phyloP scores from a whole-genome alignment of 2,113 vertebrate genomes.

The Heliornis fulica region DNA sequence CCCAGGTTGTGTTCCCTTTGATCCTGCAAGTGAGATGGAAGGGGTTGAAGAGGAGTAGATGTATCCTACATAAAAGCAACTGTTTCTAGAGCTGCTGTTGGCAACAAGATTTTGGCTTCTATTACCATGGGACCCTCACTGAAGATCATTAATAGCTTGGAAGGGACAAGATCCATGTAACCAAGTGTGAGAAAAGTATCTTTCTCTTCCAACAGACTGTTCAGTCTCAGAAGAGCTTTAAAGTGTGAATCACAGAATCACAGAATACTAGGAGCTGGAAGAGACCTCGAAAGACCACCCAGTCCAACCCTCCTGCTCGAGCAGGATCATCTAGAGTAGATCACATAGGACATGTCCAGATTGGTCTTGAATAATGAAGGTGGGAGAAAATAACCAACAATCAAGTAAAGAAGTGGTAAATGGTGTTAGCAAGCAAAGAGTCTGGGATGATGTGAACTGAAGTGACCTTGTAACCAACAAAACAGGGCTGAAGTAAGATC shows the following conservation, averaged over 20 bases:
- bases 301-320: no score
- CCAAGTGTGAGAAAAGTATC: not conserved
- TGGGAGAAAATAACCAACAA: not conserved
- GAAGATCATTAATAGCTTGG: not conserved
- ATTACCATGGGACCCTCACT: not conserved
- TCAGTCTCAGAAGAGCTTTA: not conserved
- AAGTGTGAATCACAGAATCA: no score
- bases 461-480: not conserved
- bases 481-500: not conserved
- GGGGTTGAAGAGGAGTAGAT: not conserved
- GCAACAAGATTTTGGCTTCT: not conserved
- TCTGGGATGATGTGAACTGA: not conserved
- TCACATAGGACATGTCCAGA: no score
- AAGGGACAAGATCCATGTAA: not conserved
- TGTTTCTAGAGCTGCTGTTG: not conserved
- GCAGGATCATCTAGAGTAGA: no score
- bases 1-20: not conserved
- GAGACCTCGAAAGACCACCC: no score
- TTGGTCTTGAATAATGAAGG: not conserved
- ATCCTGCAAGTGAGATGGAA: not conserved
- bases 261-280: no score
- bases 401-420: not conserved
- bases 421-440: not conserved
- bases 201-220: not conserved
- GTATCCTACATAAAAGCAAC: not conserved